Evolutionary conservation across 2,113 vertebrate genomes (phyloP).

Genomic region (Rhabdomys dilectus): DNA sequence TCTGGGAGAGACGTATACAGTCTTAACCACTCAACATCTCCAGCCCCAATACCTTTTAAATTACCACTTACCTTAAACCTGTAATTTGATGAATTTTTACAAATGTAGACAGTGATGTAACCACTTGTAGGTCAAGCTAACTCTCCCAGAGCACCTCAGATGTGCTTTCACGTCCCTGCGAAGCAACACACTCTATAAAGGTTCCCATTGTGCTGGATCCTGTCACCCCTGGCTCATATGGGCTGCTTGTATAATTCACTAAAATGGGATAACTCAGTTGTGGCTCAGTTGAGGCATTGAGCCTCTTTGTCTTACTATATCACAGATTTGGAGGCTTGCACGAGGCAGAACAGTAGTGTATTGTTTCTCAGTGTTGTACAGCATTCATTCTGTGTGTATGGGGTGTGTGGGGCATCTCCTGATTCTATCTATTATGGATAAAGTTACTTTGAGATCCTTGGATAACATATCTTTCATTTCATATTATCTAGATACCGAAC

Average conservation of each 20-base stretch:
- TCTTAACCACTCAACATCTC: not conserved
- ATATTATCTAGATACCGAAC: not conserved
- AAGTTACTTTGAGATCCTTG: not conserved
- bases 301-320: not conserved
- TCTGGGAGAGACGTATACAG: not conserved
- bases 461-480: not conserved
- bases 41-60: not conserved
- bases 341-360: not conserved
- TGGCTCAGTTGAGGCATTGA: not conserved
- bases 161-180: not conserved
- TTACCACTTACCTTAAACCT: not conserved
- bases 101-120: not conserved
- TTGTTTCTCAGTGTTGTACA: not conserved
- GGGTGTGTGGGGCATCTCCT: not conserved
- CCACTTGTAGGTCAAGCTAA: not conserved
- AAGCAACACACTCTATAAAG: not conserved
- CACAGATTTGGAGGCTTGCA: not conserved
- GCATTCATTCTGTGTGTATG: not conserved
- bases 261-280: not conserved
- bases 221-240: not conserved
- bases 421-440: not conserved
- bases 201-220: not conserved
- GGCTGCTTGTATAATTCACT: not conserved
- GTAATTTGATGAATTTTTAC: not conserved
- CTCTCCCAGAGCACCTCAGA: not conserved